Conservation (phyloP, 2,113 vertebrate genomes). For the Laterallus jamaicensis region DNA sequence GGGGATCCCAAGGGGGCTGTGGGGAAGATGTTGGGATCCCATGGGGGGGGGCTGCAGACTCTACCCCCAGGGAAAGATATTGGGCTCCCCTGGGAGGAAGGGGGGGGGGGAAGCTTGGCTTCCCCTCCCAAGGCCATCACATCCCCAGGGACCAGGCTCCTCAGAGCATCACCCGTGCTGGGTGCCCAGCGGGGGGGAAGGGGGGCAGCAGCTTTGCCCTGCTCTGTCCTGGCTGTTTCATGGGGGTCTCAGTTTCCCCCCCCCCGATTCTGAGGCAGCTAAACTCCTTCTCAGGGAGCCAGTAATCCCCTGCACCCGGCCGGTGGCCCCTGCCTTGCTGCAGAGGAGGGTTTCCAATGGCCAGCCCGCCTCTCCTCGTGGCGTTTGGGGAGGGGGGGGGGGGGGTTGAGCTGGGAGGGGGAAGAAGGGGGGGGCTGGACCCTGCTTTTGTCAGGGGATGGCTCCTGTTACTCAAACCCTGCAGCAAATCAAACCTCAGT, state of each 20-base stretch:
- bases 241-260: constrained; percentile 42
- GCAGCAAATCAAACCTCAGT: too few species aligned
- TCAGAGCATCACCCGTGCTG: background rate
- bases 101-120: too few species aligned
- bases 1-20: too few species aligned
- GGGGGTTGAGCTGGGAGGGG: background rate
- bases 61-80: too few species aligned
- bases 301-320: background rate
- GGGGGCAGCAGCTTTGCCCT: constrained; percentile 7
- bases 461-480: too few species aligned
- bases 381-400: background rate
- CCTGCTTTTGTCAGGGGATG: too few species aligned
- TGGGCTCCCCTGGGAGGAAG: too few species aligned
- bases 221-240: constrained; percentile 32
- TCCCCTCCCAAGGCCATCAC: too few species aligned
- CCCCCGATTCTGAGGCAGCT: constrained; percentile 19
- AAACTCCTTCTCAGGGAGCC: background rate
- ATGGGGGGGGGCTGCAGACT: too few species aligned
- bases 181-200: fast-evolving
- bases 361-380: background rate
- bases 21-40: too few species aligned
- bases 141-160: background rate
- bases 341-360: background rate
- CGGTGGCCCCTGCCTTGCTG: background rate
- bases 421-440: background rate